Base-by-base conservation (phyloP, 2,113 vertebrate species). In the Tamias sibiricus region DNA sequence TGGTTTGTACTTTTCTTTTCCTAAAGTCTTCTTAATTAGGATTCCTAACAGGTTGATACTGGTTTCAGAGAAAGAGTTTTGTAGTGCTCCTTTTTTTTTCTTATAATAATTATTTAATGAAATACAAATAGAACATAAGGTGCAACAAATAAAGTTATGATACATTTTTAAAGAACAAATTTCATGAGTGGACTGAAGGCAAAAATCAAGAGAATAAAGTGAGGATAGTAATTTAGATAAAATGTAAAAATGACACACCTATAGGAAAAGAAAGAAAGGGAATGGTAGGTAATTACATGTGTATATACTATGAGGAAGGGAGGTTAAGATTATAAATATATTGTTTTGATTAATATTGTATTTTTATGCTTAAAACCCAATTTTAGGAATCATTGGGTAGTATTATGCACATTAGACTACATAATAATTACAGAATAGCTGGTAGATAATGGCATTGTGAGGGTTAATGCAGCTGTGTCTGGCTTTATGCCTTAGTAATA, bases 51-150 rank as follows among this genome's bases (percentile, higher is more conserved):
- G n/a, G n/a, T n/a, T n/a, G n/a, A n/a, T n/a, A n/a, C n/a, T n/a
- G n/a, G n/a, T n/a, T n/a, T n/a, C n/a, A n/a, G n/a, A n/a, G n/a
- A n/a, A n/a, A n/a, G n/a, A n/a, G n/a, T n/a, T n/a, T n/a, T n/a
- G n/a, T n/a, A n/a, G n/a, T n/a, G n/a, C n/a, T n/a, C n/a, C n/a
- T n/a, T n/a, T n/a, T n/a, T n/a, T n/a, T n/a, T 93, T 74, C 17
- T 54, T 85, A 85, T 84, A 81, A 35, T 71, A 81, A 93, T 37
- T 30, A 71, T 74, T 62, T 90, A 80, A 44, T 57, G 74, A 76
- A 80, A 86, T 72, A 88, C 14, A 93, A 77, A 86, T 81, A 75
- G 87, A 81, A 44, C 59, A 54, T 88, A 69, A 76, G 37, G 42
- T 68, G 6, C 30, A 81, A 42, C 90, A 87, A 69, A 37, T 81